Evolutionary conservation across 1,140 invertebrate genomes (phyloP), one percentile per base, ranked within the genome.

Genomic region (Nilaparvata lugens): DNA sequence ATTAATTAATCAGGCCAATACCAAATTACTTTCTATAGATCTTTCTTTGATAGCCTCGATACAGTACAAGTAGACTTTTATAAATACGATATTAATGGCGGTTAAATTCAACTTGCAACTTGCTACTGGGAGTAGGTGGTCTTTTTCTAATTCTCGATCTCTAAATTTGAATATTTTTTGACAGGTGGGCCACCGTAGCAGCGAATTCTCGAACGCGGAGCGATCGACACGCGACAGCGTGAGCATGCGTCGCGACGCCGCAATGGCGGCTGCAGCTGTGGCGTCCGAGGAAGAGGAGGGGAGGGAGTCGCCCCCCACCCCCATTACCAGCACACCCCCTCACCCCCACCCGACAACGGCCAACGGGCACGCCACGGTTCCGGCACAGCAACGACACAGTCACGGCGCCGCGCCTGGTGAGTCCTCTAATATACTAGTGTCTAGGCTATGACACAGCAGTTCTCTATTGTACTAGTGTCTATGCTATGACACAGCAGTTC

Each of bases 141-240:
- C n/a, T n/a, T n/a, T n/a, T n/a, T n/a, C n/a, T n/a, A n/a, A n/a
- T n/a, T n/a, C n/a, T n/a, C n/a, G n/a, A n/a, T n/a, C n/a, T n/a
- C n/a, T 35, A 1, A 35, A 35, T 35, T 4, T 35, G 2, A 1
- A 11, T 35, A 11, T 11, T 2, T 48, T 4, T 48, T 79, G 62
- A 79, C 82, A 81, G 75, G 85, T 88, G 61, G 87, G 87, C n/a
- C 81, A 83, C 65, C 72, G 87, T 62, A 79, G 82, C 13, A 85
- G 86, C 66, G 81, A 85, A 66, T 89, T 89, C 72, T 85, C 81
- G n/a, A 85, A 87, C 63, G 86, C 52, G 7, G 71, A 72, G 62
- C 67, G 72, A 56, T 64, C 72, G 55, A 74, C 78, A 66, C 70
- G 73, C 38, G 77, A 78, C 23, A 74, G 72, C 9, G 73, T 79